These are phyloP conservation scores for Lepidostoma basale DNA, from an alignment of 1,140 invertebrate species.

Conservation along the genomic window DNA sequence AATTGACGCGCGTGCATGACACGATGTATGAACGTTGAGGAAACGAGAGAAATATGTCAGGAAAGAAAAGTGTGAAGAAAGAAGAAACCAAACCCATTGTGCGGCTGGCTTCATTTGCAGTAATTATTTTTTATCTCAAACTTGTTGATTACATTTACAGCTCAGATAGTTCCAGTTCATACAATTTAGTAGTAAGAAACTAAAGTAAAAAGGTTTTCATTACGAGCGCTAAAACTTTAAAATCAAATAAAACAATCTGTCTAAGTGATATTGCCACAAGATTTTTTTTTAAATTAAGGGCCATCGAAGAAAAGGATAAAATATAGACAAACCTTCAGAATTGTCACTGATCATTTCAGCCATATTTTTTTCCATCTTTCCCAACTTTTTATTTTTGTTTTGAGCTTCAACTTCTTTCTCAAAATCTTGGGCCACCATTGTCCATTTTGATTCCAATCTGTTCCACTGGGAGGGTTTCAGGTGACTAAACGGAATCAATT, in stretches of 20 bases:
- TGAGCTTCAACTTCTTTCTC: neutral
- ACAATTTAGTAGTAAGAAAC: too few species aligned
- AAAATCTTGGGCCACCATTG: constrained; percentile 13
- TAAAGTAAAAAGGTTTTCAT: too few species aligned
- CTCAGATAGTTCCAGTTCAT: neutral
- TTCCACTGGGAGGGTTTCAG: constrained; percentile 32
- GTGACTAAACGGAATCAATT: constrained; percentile 27
- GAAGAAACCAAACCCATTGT: too few species aligned
- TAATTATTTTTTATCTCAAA: neutral
- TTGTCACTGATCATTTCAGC: neutral
- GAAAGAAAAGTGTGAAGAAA: too few species aligned
- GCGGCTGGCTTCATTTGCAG: too few species aligned
- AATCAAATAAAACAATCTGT: too few species aligned
- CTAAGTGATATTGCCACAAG: neutral
- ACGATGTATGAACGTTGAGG: too few species aligned
- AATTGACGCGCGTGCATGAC: too few species aligned
- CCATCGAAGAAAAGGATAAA: too few species aligned
- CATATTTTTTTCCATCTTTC: neutral
- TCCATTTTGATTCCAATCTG: constrained; percentile 27
- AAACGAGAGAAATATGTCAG: too few species aligned
- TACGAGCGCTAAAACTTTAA: too few species aligned
- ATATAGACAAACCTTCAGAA: constrained; percentile 3
- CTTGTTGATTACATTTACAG: neutral
- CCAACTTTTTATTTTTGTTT: neutral
- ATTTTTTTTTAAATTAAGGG: neutral